A percentile compares a stretch with the other conserved stretches of the same genome.
Evolutionary conservation across 2,113 vertebrate genomes (phyloP).

Genomic region (Tachysurus fulvidraco): DNA sequence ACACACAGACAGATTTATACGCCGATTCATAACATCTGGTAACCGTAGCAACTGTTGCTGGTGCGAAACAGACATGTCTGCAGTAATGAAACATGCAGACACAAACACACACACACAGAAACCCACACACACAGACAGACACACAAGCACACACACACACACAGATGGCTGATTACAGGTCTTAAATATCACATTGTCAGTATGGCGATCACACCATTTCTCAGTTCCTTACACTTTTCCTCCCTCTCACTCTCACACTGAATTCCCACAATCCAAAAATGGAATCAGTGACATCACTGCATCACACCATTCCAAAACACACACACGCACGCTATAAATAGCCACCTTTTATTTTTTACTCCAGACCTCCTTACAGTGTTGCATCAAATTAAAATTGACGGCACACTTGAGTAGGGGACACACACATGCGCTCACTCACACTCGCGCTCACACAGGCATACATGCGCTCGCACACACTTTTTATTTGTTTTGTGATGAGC

Average conservation of each 20-base stretch:
- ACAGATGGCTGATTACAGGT: not conserved
- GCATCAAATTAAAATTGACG: not conserved
- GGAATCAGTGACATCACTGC: constrained; percentile 38
- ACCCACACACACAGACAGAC: no score
- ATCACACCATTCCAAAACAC: not conserved
- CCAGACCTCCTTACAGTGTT: not conserved
- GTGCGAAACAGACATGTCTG: constrained; percentile 28
- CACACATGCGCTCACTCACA: constrained; percentile 18
- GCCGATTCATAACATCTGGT: constrained; percentile 30
- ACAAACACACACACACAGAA: constrained; percentile 9
- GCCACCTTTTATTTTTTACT: not conserved
- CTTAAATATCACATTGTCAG: not conserved
- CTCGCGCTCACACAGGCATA: not conserved
- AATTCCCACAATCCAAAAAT: constrained; percentile 27
- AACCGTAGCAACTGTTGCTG: constrained; percentile 51
- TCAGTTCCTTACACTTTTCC: not conserved
- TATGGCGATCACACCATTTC: not conserved
- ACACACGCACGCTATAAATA: constrained; percentile 12
- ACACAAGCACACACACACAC: not conserved
- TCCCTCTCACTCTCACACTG: not conserved
- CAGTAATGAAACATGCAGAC: constrained; percentile 5
- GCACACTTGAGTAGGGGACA: not conserved
- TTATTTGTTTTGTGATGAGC: not conserved
- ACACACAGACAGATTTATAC: constrained; percentile 23
- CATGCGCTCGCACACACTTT: not conserved